Evolutionary conservation across 2,113 vertebrate species (phyloP).

Genomic region (Tautogolabrus adspersus): DNA sequence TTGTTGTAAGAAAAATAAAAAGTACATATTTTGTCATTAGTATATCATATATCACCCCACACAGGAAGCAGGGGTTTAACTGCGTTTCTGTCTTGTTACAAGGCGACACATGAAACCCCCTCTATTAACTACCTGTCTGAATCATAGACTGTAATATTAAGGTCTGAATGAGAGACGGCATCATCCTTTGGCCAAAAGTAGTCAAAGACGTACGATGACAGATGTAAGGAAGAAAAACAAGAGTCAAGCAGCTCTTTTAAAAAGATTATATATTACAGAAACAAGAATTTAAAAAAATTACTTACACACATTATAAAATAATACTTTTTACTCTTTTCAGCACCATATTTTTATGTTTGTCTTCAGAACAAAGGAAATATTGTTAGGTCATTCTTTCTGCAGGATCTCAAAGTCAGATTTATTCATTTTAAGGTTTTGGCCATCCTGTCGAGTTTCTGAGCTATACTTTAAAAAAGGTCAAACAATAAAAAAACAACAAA

Average conservation of each 20-base stretch:
- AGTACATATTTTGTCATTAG: too few relatives aligned
- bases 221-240: conserved; percentile 71
- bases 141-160: too few relatives aligned
- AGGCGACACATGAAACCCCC: background rate
- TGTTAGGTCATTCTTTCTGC: conserved; percentile 60
- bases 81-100: background rate
- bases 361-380: conserved; percentile 70
- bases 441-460: conserved; percentile 45
- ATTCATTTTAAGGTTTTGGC: conserved; percentile 42
- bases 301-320: conserved; percentile 87
- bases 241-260: conserved; percentile 82
- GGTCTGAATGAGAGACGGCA: background rate
- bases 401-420: conserved; percentile 64
- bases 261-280: conserved; percentile 89
- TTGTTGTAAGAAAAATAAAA: too few relatives aligned
- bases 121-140: background rate
- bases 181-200: background rate
- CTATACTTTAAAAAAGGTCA: conserved; percentile 51
- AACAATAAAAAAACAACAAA: conserved; percentile 50
- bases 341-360: conserved; percentile 79
- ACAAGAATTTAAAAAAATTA: conserved; percentile 83
- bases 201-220: background rate
- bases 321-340: conserved; percentile 82
- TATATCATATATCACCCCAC: background rate
- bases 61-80: background rate